phyloP scores from a whole-genome alignment of 2,113 vertebrate genomes.

The Lepidothrix coronata region DNA sequence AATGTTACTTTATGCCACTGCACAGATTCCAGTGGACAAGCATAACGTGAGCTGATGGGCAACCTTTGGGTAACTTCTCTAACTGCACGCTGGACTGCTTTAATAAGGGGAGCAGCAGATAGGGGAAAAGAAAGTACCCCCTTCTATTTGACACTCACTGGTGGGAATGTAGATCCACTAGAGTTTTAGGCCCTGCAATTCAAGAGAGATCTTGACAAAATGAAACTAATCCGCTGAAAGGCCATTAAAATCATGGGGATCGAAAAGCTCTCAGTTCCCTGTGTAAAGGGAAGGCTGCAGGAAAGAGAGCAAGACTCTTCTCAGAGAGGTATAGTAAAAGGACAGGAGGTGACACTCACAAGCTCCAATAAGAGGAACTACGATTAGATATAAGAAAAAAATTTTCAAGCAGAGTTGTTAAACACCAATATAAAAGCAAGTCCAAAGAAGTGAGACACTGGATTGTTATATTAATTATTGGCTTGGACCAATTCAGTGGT shows the following conservation, averaged over 20 bases:
- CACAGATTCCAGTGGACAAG: neutral
- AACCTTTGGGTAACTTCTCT: neutral
- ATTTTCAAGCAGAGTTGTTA: neutral
- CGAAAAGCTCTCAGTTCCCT: neutral
- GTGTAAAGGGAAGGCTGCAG: neutral
- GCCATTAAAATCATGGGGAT: neutral
- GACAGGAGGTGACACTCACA: neutral
- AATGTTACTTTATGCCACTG: neutral
- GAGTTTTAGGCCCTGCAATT: neutral
- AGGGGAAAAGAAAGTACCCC: neutral
- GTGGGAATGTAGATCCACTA: neutral
- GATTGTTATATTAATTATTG: neutral
- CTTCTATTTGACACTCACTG: neutral
- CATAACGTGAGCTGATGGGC: fast-evolving
- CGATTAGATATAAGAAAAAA: neutral
- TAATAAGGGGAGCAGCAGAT: neutral
- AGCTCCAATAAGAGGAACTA: neutral
- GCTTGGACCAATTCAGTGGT: neutral
- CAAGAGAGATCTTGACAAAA: neutral
- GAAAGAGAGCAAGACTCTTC: neutral
- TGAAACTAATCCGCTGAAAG: neutral
- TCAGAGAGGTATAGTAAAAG: neutral
- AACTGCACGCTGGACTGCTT: neutral
- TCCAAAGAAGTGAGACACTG: neutral
- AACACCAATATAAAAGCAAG: neutral